Conservation (phyloP, 2,888 invertebrate genomes). For the Tuta absoluta region DNA sequence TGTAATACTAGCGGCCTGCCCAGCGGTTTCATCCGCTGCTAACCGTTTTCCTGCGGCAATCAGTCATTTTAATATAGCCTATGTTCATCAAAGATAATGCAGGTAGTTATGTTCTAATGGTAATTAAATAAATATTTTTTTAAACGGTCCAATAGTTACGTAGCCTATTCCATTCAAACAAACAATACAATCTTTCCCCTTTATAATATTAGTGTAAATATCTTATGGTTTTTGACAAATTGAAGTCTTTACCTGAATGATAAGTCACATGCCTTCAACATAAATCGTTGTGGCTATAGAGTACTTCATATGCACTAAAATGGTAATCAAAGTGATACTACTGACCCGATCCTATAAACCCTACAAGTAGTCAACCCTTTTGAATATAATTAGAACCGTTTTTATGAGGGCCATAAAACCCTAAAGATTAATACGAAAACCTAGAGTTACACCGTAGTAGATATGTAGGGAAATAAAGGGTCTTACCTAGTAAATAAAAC, state of each 20-base stretch:
- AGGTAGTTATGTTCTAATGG: too few relatives aligned
- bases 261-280: not conserved
- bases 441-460: not conserved
- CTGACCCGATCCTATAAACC: conserved; percentile 22
- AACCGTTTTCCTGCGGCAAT: too few relatives aligned
- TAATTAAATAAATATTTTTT: too few relatives aligned
- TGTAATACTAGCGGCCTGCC: too few relatives aligned
- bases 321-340: conserved; percentile 19
- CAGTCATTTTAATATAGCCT: too few relatives aligned
- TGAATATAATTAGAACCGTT: conserved; percentile 49
- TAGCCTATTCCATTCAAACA: too few relatives aligned
- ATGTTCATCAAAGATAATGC: too few relatives aligned
- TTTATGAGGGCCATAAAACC: conserved; percentile 27
- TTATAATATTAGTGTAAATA: too few relatives aligned
- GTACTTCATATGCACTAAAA: conserved; percentile 22
- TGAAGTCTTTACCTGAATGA: not conserved
- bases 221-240: not conserved
- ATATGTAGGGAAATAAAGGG: conserved; percentile 5
- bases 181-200: too few relatives aligned
- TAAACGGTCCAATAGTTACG: too few relatives aligned
- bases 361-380: conserved; percentile 34
- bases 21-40: too few relatives aligned
- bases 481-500: not conserved
- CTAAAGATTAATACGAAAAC: not conserved
- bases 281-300: conserved; percentile 13